A percentile compares a stretch with the other conserved stretches of the same genome.
These are phyloP conservation scores for Oryzias melastigma DNA, from an alignment of 2,113 vertebrate species.

Conservation along the genomic window DNA sequence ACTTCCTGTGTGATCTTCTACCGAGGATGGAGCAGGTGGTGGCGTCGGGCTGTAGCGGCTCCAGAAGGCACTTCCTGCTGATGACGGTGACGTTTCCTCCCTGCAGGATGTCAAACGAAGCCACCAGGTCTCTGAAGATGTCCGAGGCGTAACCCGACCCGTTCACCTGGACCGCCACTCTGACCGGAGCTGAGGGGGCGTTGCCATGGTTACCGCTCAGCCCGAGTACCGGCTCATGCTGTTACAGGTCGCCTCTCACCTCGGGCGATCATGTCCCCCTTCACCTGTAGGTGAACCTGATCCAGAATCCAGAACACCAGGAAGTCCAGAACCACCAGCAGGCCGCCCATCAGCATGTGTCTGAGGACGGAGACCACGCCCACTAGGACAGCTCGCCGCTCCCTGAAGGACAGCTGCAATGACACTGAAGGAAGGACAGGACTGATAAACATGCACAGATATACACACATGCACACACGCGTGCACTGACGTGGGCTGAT, in stretches of 20 bases:
- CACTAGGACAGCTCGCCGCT: slow-evolving; percentile 47
- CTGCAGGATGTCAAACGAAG: slow-evolving; percentile 82
- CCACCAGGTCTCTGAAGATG: slow-evolving; percentile 83
- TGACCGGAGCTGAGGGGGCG: slow-evolving; percentile 74
- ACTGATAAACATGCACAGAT: no score
- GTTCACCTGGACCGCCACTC: slow-evolving; percentile 68
- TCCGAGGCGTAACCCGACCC: slow-evolving; percentile 82
- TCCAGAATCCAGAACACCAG: slow-evolving; percentile 89
- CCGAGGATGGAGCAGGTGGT: slow-evolving; percentile 43
- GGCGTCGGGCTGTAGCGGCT: slow-evolving; percentile 75
- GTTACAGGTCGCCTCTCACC: slow-evolving; percentile 57
- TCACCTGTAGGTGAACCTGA: slow-evolving; percentile 80
- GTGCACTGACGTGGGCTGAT: slow-evolving; percentile 79
- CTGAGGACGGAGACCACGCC: slow-evolving; percentile 62
- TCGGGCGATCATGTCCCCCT: slow-evolving; percentile 75
- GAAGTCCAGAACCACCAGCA: slow-evolving; percentile 83
- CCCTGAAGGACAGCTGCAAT: slow-evolving; percentile 1
- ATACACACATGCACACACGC: background rate
- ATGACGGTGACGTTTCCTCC: slow-evolving; percentile 81
- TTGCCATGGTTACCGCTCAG: background rate
- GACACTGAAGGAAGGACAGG: slow-evolving; percentile 2
- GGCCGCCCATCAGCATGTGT: slow-evolving; percentile 67
- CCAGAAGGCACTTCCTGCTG: slow-evolving; percentile 79
- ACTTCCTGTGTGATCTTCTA: slow-evolving; percentile 15
- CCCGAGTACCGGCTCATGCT: rapidly evolving